phyloP scores from a whole-genome alignment of 2,113 vertebrate genomes.

The Solea solea region DNA sequence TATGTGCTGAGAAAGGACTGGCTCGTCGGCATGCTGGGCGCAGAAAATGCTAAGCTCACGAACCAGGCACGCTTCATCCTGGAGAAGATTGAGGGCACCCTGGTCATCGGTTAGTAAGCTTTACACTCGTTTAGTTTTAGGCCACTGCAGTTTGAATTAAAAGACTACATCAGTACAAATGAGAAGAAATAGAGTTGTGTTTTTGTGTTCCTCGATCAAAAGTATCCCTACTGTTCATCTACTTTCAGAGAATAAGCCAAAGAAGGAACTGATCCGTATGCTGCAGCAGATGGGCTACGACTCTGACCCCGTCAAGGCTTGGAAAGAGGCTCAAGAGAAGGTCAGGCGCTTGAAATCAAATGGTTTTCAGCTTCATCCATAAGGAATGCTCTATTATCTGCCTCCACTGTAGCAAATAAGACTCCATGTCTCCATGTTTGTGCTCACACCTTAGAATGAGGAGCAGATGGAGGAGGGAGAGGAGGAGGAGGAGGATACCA shows the following conservation, averaged over 20 bases:
- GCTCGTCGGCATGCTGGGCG: conserved; percentile 91
- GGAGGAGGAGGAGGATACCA: conserved; percentile 72
- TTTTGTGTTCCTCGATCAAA: background rate
- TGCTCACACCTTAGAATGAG: conserved; percentile 35
- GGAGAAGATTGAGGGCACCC: conserved; percentile 94
- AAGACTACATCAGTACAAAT: background rate
- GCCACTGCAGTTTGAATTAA: background rate
- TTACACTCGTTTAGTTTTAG: background rate
- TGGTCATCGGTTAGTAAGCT: conserved; percentile 89
- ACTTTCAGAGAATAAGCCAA: conserved; percentile 94
- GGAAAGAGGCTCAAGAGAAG: conserved; percentile 94
- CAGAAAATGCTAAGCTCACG: conserved; percentile 89
- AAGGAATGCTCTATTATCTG: background rate
- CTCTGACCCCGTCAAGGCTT: conserved; percentile 94
- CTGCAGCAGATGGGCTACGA: conserved; percentile 93
- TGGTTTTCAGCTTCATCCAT: background rate
- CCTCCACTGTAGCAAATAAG: background rate
- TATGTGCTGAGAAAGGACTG: conserved; percentile 94
- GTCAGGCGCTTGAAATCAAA: conserved; percentile 62
- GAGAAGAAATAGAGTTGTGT: background rate
- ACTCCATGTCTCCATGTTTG: background rate
- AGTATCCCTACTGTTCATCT: background rate
- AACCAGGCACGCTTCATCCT: conserved; percentile 99
- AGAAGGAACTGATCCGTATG: conserved; percentile 94
- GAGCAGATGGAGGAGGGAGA: conserved; percentile 45